Conservation (phyloP, 2,888 invertebrate genomes). For the Dasypolia templi region DNA sequence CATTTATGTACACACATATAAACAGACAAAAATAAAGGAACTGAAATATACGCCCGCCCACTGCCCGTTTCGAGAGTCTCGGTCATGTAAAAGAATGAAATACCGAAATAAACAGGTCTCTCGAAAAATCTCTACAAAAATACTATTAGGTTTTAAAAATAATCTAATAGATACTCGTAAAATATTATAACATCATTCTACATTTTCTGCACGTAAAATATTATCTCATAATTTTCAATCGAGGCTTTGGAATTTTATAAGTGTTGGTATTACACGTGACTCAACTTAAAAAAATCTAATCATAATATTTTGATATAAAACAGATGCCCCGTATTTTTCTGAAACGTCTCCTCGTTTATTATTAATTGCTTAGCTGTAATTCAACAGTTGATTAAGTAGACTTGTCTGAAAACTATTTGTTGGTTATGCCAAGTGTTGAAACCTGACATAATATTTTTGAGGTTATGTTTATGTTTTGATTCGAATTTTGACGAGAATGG, state of each 20-base stretch:
- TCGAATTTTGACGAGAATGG: background rate
- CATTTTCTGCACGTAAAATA: background rate
- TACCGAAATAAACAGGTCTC: background rate
- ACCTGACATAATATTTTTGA: constrained; percentile 14
- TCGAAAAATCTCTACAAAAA: background rate
- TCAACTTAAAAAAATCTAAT: background rate
- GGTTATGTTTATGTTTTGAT: background rate
- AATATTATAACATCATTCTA: background rate
- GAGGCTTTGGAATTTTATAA: background rate
- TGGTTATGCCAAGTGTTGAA: constrained; percentile 20
- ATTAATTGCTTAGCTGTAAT: constrained; percentile 22
- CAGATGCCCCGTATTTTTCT: constrained; percentile 32
- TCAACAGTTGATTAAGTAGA: constrained; percentile 21
- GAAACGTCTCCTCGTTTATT: constrained; percentile 28
- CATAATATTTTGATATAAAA: constrained; percentile 19
- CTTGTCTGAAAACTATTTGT: constrained; percentile 14
- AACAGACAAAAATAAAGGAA: too few relatives aligned
- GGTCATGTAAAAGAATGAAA: background rate
- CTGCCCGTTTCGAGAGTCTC: too few relatives aligned
- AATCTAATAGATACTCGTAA: background rate
- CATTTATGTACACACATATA: too few relatives aligned
- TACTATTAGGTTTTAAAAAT: background rate
- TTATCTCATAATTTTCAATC: background rate
- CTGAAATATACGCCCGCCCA: too few relatives aligned
- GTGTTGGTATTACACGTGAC: background rate